Evolutionary conservation across 2,113 vertebrate genomes (phyloP).

Genomic region (Zosterops hypoxanthus): DNA sequence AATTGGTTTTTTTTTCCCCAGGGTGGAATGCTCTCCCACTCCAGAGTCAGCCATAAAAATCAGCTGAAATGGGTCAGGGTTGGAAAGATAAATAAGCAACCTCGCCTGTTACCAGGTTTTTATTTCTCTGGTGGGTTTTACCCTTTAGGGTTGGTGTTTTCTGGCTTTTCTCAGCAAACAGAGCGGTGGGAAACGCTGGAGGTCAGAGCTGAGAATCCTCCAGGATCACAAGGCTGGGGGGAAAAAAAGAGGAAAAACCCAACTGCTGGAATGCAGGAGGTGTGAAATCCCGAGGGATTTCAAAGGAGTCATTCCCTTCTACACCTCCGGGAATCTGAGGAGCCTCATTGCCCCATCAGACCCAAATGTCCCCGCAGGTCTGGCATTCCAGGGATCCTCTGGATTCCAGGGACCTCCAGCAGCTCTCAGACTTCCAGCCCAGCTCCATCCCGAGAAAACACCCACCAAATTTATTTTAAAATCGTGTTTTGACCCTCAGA

Average conservation of each 20-base stretch:
- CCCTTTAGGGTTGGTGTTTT: neutral
- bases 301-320: neutral
- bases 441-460: neutral
- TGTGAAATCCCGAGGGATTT: neutral
- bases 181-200: neutral
- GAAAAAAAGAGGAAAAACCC: neutral
- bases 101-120: neutral
- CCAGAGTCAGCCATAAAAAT: neutral
- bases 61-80: neutral
- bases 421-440: neutral
- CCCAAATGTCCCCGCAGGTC: accelerated
- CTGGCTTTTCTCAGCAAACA: neutral
- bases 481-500: neutral
- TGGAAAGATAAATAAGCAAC: neutral
- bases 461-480: neutral
- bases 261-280: neutral
- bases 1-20: neutral
- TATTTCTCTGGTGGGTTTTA: neutral
- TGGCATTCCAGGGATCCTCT: neutral
- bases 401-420: neutral
- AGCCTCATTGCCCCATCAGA: neutral
- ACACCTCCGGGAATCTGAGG: neutral
- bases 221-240: neutral
- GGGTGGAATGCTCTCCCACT: accelerated
- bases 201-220: neutral